A percentile compares a stretch with the other conserved stretches of the same genome.
Conservation (phyloP, 2,113 vertebrate species). For the Bufo gargarizans region DNA sequence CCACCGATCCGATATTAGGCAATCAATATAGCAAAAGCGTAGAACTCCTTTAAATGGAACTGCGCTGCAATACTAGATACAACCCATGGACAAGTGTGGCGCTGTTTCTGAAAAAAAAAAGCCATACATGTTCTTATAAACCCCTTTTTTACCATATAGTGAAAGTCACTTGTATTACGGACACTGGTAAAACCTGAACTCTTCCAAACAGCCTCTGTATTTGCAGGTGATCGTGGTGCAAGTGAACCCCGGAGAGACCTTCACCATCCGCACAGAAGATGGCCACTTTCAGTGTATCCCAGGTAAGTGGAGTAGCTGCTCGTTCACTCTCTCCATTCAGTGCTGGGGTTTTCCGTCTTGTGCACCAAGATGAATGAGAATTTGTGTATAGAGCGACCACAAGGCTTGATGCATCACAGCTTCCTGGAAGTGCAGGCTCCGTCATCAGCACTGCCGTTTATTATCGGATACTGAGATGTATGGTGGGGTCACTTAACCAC, state of each 20-base stretch:
- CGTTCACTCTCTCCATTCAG: background rate
- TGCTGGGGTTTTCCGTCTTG: constrained; percentile 15
- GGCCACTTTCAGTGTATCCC: constrained; percentile 80
- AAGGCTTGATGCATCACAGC: background rate
- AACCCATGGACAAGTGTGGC: background rate
- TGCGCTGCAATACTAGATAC: background rate
- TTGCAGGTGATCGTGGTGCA: constrained; percentile 81
- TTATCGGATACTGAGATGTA: background rate
- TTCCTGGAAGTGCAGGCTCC: constrained; percentile 24
- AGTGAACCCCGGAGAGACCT: constrained; percentile 82
- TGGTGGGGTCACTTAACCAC: background rate
- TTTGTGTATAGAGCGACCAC: background rate
- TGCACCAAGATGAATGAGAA: background rate
- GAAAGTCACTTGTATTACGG: background rate
- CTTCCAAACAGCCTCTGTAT: constrained; percentile 60
- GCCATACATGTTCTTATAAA: background rate
- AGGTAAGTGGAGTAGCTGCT: constrained; percentile 68
- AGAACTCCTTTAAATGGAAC: background rate
- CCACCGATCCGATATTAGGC: too few relatives aligned
- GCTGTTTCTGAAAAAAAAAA: background rate
- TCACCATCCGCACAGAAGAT: constrained; percentile 82
- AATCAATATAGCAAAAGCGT: too few relatives aligned
- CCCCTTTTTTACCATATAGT: background rate
- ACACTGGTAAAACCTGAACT: constrained; percentile 47
- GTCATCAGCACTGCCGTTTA: background rate